Evolutionary conservation across 2,888 invertebrate genomes (phyloP), one percentile per base, ranked within the genome.

Genomic region (Chymomyza fuscimana): DNA sequence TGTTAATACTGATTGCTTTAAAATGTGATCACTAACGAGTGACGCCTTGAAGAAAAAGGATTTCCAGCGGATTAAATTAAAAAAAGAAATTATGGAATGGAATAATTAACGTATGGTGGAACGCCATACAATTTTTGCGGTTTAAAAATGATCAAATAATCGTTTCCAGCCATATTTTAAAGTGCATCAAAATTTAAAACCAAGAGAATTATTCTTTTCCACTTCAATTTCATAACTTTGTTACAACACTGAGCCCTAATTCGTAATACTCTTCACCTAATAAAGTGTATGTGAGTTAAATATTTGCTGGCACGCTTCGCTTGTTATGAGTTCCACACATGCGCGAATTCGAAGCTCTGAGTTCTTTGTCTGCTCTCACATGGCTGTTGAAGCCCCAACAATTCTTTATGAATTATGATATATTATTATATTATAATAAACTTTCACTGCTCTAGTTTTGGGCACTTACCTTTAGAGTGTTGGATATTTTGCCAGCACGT

Each of bases 401-500:
- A n/a, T 19, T 54, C 54, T 54, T 54, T 54, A 22, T 54, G 54
- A n/a, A 19, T 19, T 54, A n/a, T 19, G 5, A 22, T 54, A 19
- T 51, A 16, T 16, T 51, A 51, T 15, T 7, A 51, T 32, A 3
- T 32, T 32, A 7, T 32, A 5, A 0, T 32, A 7, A 32, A 5
- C 6, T 5, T 16, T n/a, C 16, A 54, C 16, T 25, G 29, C 15
- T 22, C 22, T 16, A 56, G 69, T 63, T 46, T 46, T 71, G 58
- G 16, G 46, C 52, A 89, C 91, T 89, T 76, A 92, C 92, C 90
- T 92, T 92, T 72, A 92, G 82, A 58, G 90, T 86, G 74, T 91
- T 92, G 59, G 92, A 92, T 61, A 92, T 70, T 81, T 91, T 91
- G 16, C 91, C 92, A 69, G 92, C 92, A 76, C 91, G 85, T 2